phyloP scores from a whole-genome alignment of 2,888 invertebrate genomes.

The Rugalucina vietnamica region DNA sequence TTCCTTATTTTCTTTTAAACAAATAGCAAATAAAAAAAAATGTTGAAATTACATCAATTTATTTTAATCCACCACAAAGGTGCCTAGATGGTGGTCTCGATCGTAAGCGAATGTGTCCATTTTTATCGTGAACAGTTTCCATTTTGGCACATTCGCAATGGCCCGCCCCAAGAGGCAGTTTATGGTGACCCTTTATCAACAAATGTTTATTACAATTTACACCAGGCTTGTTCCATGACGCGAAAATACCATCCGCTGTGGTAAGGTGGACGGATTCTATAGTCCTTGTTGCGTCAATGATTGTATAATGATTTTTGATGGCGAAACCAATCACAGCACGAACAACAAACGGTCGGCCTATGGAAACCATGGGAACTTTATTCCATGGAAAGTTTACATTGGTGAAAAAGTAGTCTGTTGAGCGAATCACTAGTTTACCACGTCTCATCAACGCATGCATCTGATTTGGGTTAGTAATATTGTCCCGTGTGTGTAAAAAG shows the following conservation, averaged over 20 bases:
- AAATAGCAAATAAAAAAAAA: too few relatives aligned
- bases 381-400: constrained; percentile 46
- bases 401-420: constrained; percentile 48
- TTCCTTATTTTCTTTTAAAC: too few relatives aligned
- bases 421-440: constrained; percentile 36
- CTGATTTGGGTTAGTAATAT: constrained; percentile 7
- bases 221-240: constrained; percentile 40
- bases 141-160: constrained; percentile 43
- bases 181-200: not conserved
- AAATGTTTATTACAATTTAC: constrained; percentile 23
- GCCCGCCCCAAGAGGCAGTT: constrained; percentile 24
- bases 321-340: constrained; percentile 40
- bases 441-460: not conserved
- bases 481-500: constrained; percentile 16
- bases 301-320: constrained; percentile 10
- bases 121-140: constrained; percentile 20
- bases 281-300: constrained; percentile 47
- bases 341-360: constrained; percentile 44
- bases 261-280: constrained; percentile 48
- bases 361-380: constrained; percentile 26
- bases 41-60: too few relatives aligned
- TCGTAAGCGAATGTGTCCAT: not conserved
- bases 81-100: not conserved
- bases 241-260: constrained; percentile 29
- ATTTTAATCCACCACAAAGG: not conserved